These are phyloP conservation scores for Nothoprocta pentlandii DNA, from an alignment of 2,113 vertebrate species.

Conservation along the genomic window DNA sequence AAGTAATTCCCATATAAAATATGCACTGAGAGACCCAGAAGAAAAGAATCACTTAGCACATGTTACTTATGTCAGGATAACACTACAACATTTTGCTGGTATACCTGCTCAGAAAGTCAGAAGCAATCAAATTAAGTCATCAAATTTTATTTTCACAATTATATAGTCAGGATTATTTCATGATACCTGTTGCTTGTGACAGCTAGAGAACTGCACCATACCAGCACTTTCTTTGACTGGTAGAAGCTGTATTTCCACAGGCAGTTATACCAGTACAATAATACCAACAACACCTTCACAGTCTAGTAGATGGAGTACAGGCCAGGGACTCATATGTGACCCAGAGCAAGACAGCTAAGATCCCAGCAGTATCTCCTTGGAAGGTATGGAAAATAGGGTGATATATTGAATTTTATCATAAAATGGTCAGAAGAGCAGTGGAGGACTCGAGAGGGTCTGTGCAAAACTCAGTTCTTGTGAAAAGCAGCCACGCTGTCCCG, in stretches of 20 bases:
- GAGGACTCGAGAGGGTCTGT: no score
- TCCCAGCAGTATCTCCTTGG: background rate
- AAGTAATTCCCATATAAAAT: background rate
- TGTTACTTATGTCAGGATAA: background rate
- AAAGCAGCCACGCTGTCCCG: background rate
- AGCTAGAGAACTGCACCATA: background rate
- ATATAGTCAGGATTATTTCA: background rate
- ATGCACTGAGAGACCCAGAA: background rate
- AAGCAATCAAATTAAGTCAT: background rate
- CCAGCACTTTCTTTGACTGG: background rate
- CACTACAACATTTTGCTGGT: background rate
- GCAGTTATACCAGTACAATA: background rate
- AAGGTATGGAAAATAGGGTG: background rate
- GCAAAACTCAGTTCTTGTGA: background rate
- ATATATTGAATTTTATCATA: background rate
- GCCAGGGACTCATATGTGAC: background rate
- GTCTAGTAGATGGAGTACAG: background rate
- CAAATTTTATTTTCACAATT: background rate
- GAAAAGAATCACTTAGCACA: background rate
- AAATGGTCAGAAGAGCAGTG: background rate
- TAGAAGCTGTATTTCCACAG: background rate
- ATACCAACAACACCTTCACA: background rate
- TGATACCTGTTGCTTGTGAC: background rate
- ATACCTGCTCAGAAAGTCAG: background rate
- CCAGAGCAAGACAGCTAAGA: background rate